Percentiles rank a stretch among this genome's conserved stretches.
Evolutionary conservation across 2,797 vertebrate genomes (phyloP).

Genomic region (Todus mexicanus): DNA sequence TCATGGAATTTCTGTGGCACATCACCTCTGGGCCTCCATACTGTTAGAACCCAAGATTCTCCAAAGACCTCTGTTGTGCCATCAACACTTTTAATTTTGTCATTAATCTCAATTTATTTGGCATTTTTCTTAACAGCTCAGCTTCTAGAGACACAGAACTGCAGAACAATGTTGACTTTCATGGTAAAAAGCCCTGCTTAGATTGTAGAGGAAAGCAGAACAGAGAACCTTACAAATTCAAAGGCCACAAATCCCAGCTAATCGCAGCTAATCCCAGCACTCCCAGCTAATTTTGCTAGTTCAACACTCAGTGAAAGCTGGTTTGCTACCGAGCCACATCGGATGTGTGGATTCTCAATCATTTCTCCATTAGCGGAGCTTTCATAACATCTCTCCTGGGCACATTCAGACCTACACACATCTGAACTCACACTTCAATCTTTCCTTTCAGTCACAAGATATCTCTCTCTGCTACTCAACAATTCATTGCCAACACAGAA

Average conservation of each 20-base stretch:
- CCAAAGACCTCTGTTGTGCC: not conserved
- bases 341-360: slow-evolving; percentile 35
- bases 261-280: too few relatives aligned
- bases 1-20: not conserved
- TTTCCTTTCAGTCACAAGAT: slow-evolving; percentile 41
- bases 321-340: not conserved
- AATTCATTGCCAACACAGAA: not conserved
- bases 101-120: not conserved
- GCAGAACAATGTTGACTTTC: not conserved
- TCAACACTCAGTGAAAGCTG: not conserved
- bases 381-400: slow-evolving; percentile 34
- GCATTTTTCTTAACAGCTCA: not conserved
- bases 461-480: not conserved
- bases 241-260: slow-evolving; percentile 37
- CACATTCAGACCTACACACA: not conserved
- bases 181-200: not conserved
- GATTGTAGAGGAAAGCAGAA: not conserved
- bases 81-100: not conserved
- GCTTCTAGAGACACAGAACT: not conserved
- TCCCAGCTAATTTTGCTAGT: slow-evolving; percentile 9
- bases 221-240: slow-evolving; percentile 23
- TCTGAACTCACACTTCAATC: slow-evolving; percentile 20
- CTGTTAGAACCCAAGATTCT: not conserved
- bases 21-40: not conserved
- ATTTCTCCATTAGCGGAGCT: slow-evolving; percentile 30